Conservation (phyloP, 1,140 invertebrate species). For the Hylyphantes graminicola region DNA sequence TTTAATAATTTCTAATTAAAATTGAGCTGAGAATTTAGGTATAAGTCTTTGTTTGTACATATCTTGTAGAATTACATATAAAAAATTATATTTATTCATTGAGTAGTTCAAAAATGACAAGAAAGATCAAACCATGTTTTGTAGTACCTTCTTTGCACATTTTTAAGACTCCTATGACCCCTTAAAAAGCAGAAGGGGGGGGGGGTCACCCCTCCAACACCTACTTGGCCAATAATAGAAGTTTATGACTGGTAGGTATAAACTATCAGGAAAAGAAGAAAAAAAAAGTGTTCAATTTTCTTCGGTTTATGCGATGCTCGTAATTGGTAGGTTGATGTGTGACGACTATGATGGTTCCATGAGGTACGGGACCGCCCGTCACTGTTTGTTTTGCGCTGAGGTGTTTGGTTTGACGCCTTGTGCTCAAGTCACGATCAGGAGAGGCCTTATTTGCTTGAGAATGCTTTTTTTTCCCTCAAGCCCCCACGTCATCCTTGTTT, state of each 20-base stretch:
- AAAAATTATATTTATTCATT: no score
- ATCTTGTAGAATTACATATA: no score
- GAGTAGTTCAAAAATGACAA: no score
- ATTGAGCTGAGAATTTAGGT: no score
- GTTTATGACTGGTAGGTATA: constrained; percentile 9
- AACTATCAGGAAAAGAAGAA: not conserved
- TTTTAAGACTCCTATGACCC: no score
- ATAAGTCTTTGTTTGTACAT: no score
- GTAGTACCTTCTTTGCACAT: no score
- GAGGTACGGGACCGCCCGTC: constrained; percentile 24
- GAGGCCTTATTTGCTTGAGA: constrained; percentile 2
- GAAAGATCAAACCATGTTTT: no score
- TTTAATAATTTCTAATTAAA: no score
- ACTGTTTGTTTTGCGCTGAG: constrained; percentile 48
- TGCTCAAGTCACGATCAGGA: constrained; percentile 20
- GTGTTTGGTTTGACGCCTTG: constrained; percentile 57
- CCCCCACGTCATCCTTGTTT: not conserved
- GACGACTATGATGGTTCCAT: constrained; percentile 43
- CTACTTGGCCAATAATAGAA: constrained; percentile 41
- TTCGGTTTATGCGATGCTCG: constrained; percentile 27
- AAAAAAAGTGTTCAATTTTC: constrained; percentile 45
- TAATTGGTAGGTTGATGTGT: constrained; percentile 46
- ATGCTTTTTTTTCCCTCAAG: not conserved
- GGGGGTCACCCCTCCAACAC: not conserved
- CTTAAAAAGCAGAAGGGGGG: not conserved